Percentiles rank a stretch among this genome's conserved stretches.
These are phyloP conservation scores for Pseudomugil gertrudae DNA, from an alignment of 2,797 vertebrate genomes.

Conservation along the genomic window DNA sequence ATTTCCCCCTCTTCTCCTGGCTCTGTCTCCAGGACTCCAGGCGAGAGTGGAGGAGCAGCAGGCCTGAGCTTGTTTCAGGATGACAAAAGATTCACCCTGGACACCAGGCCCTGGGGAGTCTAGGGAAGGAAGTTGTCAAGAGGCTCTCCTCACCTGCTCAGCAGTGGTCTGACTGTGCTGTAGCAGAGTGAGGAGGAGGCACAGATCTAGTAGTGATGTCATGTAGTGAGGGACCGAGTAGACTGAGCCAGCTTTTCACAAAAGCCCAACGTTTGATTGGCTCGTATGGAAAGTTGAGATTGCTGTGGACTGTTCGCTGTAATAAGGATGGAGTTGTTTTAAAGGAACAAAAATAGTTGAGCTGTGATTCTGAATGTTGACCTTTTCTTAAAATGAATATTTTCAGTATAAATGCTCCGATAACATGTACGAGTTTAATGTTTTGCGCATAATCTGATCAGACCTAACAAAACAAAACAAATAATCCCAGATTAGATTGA, in stretches of 20 bases:
- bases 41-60: slow-evolving; percentile 75
- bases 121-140: slow-evolving; percentile 77
- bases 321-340: neutral
- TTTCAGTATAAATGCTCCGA: neutral
- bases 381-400: neutral
- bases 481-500: neutral
- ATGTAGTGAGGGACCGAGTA: slow-evolving; percentile 62
- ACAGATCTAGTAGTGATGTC: slow-evolving; percentile 35
- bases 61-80: slow-evolving; percentile 80
- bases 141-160: slow-evolving; percentile 78
- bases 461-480: neutral
- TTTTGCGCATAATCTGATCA: neutral
- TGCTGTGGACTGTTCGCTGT: slow-evolving; percentile 24
- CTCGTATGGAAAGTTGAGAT: slow-evolving; percentile 36
- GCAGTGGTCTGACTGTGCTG: slow-evolving; percentile 71
- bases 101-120: slow-evolving; percentile 69
- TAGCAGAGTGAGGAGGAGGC: slow-evolving; percentile 56
- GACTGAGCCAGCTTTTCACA: slow-evolving; percentile 59
- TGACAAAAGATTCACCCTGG: slow-evolving; percentile 78
- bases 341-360: slow-evolving; percentile 6
- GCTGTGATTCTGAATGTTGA: slow-evolving; percentile 7
- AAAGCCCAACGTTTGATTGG: slow-evolving; percentile 52
- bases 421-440: neutral
- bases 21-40: slow-evolving; percentile 78
- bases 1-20: slow-evolving; percentile 81